Base-by-base conservation (phyloP, 2,888 invertebrate genomes). In the Adelphocoris suturalis region DNA sequence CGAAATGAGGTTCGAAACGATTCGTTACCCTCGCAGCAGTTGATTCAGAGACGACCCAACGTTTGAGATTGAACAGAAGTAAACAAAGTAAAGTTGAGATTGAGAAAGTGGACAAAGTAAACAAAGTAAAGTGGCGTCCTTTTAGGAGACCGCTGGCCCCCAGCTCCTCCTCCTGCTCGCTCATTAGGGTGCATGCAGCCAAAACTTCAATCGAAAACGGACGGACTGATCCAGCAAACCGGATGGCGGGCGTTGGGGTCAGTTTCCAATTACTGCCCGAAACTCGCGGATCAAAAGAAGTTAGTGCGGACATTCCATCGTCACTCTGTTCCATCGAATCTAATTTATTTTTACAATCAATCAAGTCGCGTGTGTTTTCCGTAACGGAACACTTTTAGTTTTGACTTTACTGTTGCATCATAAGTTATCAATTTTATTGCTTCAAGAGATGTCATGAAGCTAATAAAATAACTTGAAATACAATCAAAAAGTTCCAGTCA, bases 271-370 rank as follows among this genome's bases (percentile, higher is more conserved):
- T 82, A 82, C 37, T 37, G 37, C 82, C 27, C 48, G 48, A 16
- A 82, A 48, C 82, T 82, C 23, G 48, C 52, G 52, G 82, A 82
- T 82, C 82, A 16, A 82, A n/a, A 82, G 82, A 80, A 12, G 75
- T 37, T 37, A 11, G 52, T 52, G 52, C 52, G 52, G 52, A 27
- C 27, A 12, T 68, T 19, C 23, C 68, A 12, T 11, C 11, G 68
- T 0, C 27, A 13, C 68, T 12, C 12, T 19, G 16, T 14, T 14
- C 2, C 52, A 2, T 14, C 14, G 11, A 16, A 16, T 14, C 16
- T 3, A 52, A 52, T 16, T 52, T 14, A 2, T 52, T 3, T 11
- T 52, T 11, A 3, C 52, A 52, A 52, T 14, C 48, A 48, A 48
- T 11, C 52, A 52, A 52, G 11, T 2, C 52, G 16, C 11, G 3